Base-by-base conservation (phyloP, 2,888 invertebrate species). In the Latheticus oryzae region DNA sequence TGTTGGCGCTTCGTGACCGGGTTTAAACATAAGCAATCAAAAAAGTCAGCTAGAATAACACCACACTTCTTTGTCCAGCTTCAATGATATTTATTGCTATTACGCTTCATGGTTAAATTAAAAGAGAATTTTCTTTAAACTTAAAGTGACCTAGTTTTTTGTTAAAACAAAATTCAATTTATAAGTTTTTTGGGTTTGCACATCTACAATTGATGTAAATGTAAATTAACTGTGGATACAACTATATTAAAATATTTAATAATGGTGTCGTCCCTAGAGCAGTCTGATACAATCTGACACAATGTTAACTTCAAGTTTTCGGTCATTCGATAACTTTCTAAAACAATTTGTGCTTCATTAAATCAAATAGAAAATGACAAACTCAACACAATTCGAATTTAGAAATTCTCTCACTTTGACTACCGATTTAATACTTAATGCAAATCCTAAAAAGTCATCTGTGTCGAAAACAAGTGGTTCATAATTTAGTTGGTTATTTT, bases 1-100 rank as follows among this genome's bases (percentile, higher is more conserved):
- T 43, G 58, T 57, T 32, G 52, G 54, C 26, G 47, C 19, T 59
- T 57, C 63, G 63, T 63, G 63, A 63, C 61, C 32, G 57, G 63
- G 35, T 56, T 63, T 58, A 57, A 58, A 63, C 57, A 61, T 53
- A 51, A 61, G 54, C 57, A 61, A 63, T 63, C 61, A 59, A 56
- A 60, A 54, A 45, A 53, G 21, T 26, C 35, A 32, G 26, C 28
- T 32, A 33, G 48, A 33, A 33, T 50, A 48, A 54, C 47, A 53
- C 26, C 26, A 16, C 40, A 59, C 43, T 51, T 56, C 47, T 55
- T 59, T 61, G 58, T 60, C 51, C 38, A 21, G 47, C 47, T 17
- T 43, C 13, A 13, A 1, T 21, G 40, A 55, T 55, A 55, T 55
- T 48, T 55, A 48, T 48, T 47, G 17, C 30, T 19, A 30, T 51